Evolutionary conservation across 2,888 invertebrate species (phyloP).

Genomic region (Meta bourneti): DNA sequence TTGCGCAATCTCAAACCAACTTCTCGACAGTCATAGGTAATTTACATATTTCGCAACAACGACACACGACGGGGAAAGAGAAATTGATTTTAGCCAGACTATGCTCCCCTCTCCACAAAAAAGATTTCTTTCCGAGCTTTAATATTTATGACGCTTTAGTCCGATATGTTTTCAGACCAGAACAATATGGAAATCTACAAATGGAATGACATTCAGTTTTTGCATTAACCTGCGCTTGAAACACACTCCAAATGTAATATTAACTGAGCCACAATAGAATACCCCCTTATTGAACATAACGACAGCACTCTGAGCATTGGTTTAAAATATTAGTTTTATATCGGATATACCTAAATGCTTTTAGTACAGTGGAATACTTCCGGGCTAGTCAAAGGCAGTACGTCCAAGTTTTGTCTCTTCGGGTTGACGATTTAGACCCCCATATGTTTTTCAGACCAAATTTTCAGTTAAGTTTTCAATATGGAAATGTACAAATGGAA

Average conservation of each 20-base stretch:
- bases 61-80: not conserved
- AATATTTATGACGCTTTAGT: not conserved
- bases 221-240: no score
- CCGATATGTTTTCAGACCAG: not conserved
- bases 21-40: not conserved
- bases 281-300: no score
- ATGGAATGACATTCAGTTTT: not conserved
- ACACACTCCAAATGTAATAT: no score
- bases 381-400: no score
- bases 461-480: no score
- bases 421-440: not conserved
- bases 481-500: not conserved
- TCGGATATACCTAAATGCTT: no score
- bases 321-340: no score
- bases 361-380: no score
- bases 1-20: not conserved
- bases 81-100: not conserved
- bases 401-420: no score
- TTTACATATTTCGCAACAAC: not conserved
- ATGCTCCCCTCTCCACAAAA: not conserved
- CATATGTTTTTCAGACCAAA: not conserved
- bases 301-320: no score
- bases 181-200: not conserved
- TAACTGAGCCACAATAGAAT: no score
- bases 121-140: not conserved